A percentile compares a stretch with the other conserved stretches of the same genome.
phyloP scores from a whole-genome alignment of 2,888 invertebrate genomes.

The Melolontha melolontha region DNA sequence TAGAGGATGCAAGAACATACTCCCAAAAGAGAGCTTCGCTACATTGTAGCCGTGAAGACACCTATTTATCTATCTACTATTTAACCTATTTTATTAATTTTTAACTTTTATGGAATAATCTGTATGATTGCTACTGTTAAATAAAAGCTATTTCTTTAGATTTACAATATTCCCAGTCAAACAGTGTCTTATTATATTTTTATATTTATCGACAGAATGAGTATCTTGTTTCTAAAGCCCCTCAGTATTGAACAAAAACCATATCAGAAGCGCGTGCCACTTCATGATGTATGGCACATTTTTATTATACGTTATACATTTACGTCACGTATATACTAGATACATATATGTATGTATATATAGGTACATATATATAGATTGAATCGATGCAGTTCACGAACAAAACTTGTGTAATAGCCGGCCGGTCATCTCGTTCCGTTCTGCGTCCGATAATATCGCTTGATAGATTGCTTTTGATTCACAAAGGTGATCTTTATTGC shows the following conservation, averaged over 20 bases:
- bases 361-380: neutral
- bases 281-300: constrained; percentile 44
- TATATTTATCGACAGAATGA: too few species aligned
- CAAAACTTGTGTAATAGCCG: constrained; percentile 58
- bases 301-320: constrained; percentile 39
- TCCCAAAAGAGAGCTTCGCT: too few species aligned
- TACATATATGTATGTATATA: neutral
- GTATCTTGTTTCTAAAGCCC: too few species aligned
- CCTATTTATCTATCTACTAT: too few species aligned
- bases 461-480: constrained; percentile 64
- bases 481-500: constrained; percentile 65
- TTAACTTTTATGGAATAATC: too few species aligned
- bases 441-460: constrained; percentile 61
- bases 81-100: too few species aligned
- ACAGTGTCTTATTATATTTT: too few species aligned
- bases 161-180: too few species aligned
- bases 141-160: too few species aligned
- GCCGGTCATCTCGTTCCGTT: constrained; percentile 15
- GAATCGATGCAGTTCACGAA: constrained; percentile 38
- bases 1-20: too few species aligned
- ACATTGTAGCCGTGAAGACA: too few species aligned
- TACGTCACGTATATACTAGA: constrained; percentile 38
- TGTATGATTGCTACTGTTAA: too few species aligned
- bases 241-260: constrained; percentile 1
- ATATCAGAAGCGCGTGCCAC: constrained; percentile 38